These are phyloP conservation scores for Poecilus cupreus DNA, from an alignment of 2,888 invertebrate species.

Conservation along the genomic window DNA sequence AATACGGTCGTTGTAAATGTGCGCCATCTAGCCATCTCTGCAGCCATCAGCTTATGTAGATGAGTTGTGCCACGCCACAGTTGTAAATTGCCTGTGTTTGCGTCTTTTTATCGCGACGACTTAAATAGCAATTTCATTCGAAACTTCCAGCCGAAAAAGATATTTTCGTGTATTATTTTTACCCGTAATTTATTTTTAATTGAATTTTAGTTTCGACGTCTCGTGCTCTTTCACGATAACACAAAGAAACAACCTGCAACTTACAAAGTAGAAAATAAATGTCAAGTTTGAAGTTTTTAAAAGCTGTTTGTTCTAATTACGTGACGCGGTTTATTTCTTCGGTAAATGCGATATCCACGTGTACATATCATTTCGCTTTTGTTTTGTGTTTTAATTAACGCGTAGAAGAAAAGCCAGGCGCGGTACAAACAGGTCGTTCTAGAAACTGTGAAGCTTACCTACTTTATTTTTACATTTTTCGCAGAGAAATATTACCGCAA, in stretches of 20 bases:
- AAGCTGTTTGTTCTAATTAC: slow-evolving; percentile 19
- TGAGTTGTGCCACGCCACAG: slow-evolving; percentile 34
- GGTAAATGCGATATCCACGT: slow-evolving; percentile 8
- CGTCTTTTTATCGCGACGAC: slow-evolving; percentile 41
- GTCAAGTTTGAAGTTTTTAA: slow-evolving; percentile 36
- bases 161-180: slow-evolving; percentile 49
- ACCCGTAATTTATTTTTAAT: slow-evolving; percentile 45
- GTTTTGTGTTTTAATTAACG: slow-evolving; percentile 40
- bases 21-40: slow-evolving; percentile 10
- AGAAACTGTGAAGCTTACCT: slow-evolving; percentile 50
- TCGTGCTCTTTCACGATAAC: slow-evolving; percentile 8
- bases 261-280: slow-evolving; percentile 30
- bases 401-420: slow-evolving; percentile 25
- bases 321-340: slow-evolving; percentile 16
- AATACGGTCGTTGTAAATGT: slow-evolving; percentile 17
- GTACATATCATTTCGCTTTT: slow-evolving; percentile 21
- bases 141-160: slow-evolving; percentile 40
- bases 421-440: slow-evolving; percentile 33
- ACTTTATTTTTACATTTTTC: slow-evolving; percentile 53
- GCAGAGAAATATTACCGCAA: slow-evolving; percentile 44
- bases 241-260: slow-evolving; percentile 22
- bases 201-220: slow-evolving; percentile 31
- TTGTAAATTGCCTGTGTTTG: slow-evolving; percentile 49
- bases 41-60: slow-evolving; percentile 53
- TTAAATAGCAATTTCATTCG: slow-evolving; percentile 48